Evolutionary conservation across 2,888 invertebrate species (phyloP).

Genomic region (Melipona bicolor): DNA sequence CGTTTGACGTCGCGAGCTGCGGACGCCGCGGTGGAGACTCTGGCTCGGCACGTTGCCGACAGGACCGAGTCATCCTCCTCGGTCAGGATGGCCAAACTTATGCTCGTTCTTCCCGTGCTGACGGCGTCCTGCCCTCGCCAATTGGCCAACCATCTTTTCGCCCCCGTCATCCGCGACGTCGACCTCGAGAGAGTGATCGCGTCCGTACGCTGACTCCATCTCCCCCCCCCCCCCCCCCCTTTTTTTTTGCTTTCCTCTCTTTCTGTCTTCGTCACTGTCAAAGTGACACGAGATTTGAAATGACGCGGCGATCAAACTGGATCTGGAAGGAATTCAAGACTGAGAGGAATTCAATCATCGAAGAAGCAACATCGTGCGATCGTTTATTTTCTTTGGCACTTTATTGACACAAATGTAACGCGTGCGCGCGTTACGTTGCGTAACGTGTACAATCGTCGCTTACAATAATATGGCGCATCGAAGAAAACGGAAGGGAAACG

Average conservation of each 20-base stretch:
- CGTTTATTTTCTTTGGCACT: conserved; percentile 81
- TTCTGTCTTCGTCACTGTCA: too few species aligned
- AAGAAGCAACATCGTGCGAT: neutral
- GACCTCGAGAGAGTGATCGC: conserved; percentile 79
- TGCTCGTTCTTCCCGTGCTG: conserved; percentile 76
- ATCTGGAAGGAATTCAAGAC: too few species aligned
- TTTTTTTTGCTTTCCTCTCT: neutral
- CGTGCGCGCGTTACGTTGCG: conserved; percentile 64
- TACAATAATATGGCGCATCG: conserved; percentile 81
- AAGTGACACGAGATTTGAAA: too few species aligned
- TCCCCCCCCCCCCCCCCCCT: too few species aligned
- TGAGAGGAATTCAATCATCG: too few species aligned
- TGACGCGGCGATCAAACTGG: too few species aligned
- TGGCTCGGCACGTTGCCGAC: conserved; percentile 73
- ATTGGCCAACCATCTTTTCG: conserved; percentile 75
- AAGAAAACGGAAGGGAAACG: conserved; percentile 63
- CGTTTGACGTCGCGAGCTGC: conserved; percentile 70
- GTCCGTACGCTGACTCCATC: conserved; percentile 74
- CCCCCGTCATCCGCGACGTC: conserved; percentile 77
- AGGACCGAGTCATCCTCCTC: conserved; percentile 62
- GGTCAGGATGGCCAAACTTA: conserved; percentile 73
- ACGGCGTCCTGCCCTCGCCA: conserved; percentile 77
- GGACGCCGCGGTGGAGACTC: conserved; percentile 71
- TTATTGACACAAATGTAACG: conserved; percentile 79
- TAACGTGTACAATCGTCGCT: conserved; percentile 78